Conservation (phyloP, 2,797 vertebrate genomes). For the Anas bernieri region DNA sequence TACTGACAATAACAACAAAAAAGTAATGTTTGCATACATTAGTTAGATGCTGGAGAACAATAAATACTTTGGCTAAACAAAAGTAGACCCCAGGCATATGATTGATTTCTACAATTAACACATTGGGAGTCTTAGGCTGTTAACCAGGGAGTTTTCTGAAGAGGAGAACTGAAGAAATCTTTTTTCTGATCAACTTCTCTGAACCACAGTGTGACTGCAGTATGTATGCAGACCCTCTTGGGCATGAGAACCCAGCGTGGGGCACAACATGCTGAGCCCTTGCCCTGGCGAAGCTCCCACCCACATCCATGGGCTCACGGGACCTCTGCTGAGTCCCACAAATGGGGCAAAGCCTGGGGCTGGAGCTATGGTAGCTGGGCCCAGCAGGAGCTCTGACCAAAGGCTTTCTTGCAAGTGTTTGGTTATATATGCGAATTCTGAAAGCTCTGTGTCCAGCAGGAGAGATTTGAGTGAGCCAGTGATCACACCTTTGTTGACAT, state of each 20-base stretch:
- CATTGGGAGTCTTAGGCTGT: neutral
- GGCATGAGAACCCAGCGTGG: rapidly evolving
- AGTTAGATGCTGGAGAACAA: neutral
- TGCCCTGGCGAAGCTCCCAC: neutral
- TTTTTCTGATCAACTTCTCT: neutral
- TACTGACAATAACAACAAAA: neutral
- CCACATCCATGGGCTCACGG: neutral
- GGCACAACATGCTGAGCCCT: neutral
- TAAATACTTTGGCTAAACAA: neutral
- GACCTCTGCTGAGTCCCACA: neutral
- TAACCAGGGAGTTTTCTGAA: neutral
- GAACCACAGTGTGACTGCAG: neutral
- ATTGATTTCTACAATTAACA: neutral
- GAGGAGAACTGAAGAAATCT: neutral
- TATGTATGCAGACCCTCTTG: neutral
- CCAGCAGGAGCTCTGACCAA: neutral
- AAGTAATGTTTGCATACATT: neutral
- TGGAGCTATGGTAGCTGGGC: neutral
- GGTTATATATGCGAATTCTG: neutral
- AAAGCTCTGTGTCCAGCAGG: neutral
- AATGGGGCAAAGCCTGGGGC: neutral
- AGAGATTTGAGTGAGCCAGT: neutral
- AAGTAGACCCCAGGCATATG: neutral
- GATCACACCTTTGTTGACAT: neutral
- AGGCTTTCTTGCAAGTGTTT: neutral